Evolutionary conservation across 2,797 vertebrate species (phyloP).

Genomic region (Neosalanx taihuensis): DNA sequence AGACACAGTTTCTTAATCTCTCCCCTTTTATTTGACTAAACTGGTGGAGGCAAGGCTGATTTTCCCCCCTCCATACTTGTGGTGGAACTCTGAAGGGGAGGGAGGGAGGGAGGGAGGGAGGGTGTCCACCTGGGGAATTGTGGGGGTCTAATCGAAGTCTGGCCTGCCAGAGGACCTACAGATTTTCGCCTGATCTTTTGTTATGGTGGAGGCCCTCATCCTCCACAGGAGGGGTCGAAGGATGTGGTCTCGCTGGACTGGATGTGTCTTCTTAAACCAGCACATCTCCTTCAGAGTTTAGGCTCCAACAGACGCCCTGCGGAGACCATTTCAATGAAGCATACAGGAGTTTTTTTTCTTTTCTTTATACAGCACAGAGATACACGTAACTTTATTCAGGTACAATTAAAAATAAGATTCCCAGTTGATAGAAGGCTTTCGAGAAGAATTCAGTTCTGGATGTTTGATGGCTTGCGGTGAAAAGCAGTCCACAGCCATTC

Average conservation of each 20-base stretch:
- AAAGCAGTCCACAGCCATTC: too few species aligned
- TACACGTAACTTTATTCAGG: conserved; percentile 28
- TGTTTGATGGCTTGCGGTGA: too few species aligned
- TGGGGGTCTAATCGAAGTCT: conserved; percentile 56
- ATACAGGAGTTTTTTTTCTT: conserved; percentile 29
- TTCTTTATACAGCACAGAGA: conserved; percentile 5
- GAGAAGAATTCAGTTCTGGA: too few species aligned
- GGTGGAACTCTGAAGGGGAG: conserved; percentile 39
- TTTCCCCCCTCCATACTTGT: conserved; percentile 42
- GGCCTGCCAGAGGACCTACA: conserved; percentile 39
- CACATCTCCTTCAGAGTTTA: conserved; percentile 40
- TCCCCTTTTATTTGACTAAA: conserved; percentile 73
- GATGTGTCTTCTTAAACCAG: conserved; percentile 30
- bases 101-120: too few species aligned
- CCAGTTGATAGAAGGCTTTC: not conserved
- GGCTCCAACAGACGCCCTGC: conserved; percentile 51
- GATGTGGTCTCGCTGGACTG: conserved; percentile 40
- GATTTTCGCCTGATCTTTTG: conserved; percentile 53
- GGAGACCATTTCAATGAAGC: conserved; percentile 43
- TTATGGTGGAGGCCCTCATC: conserved; percentile 33
- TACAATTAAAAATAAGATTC: not conserved
- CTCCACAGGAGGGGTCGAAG: conserved; percentile 60
- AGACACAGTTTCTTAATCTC: conserved; percentile 70
- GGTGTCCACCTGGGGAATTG: conserved; percentile 64
- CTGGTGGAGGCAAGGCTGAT: conserved; percentile 51